Conservation (phyloP, 2,113 vertebrate genomes). For the Orientallactaga bullata region DNA sequence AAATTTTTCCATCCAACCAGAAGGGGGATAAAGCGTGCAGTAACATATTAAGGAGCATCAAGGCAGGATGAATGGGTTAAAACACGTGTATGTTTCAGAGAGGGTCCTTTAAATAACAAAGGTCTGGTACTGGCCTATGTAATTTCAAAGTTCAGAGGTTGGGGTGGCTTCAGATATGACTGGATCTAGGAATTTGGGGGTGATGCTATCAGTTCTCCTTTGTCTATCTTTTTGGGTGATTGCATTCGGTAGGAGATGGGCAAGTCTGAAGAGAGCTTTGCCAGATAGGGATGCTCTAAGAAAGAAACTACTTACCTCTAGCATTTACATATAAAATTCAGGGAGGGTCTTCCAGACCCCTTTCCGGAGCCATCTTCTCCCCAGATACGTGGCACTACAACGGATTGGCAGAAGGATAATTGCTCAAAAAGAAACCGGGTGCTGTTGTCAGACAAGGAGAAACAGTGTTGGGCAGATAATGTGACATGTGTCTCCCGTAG, state of each 20-base stretch:
- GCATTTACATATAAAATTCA: neutral
- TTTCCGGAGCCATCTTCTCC: neutral
- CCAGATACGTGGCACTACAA: neutral
- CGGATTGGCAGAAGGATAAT: conserved; percentile 50
- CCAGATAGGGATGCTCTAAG: neutral
- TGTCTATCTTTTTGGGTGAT: neutral
- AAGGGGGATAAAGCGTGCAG: neutral
- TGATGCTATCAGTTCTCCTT: neutral
- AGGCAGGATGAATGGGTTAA: neutral
- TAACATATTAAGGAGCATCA: neutral
- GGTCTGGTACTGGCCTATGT: too few species aligned
- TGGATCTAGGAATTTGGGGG: neutral
- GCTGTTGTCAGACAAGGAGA: conserved; percentile 65
- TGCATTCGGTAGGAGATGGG: neutral
- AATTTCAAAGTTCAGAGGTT: neutral
- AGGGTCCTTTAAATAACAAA: neutral
- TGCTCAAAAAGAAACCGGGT: conserved; percentile 46
- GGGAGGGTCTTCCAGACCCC: neutral
- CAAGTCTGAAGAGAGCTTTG: neutral
- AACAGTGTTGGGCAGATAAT: conserved; percentile 59
- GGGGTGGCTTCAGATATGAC: neutral
- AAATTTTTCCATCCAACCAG: neutral
- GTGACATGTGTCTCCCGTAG: conserved; percentile 55
- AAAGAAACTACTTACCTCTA: neutral
- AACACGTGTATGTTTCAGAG: neutral